Evolutionary conservation across 2,797 vertebrate species (phyloP).

Genomic region (Gambelia wislizenii): DNA sequence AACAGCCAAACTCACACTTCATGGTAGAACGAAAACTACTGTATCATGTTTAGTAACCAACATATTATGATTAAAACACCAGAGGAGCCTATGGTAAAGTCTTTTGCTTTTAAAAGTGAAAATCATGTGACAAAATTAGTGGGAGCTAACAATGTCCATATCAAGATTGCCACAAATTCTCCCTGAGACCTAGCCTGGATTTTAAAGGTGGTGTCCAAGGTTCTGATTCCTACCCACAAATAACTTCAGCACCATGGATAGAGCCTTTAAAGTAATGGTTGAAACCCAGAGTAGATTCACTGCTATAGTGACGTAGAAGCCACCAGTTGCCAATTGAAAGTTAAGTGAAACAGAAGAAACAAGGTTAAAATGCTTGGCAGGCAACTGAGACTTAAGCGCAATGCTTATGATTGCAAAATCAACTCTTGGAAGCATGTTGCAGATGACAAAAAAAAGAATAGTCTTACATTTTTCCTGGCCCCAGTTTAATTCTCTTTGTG

Average conservation of each 20-base stretch:
- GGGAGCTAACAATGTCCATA: neutral
- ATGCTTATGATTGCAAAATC: neutral
- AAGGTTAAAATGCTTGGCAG: constrained; percentile 54
- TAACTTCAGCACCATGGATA: too few relatives aligned
- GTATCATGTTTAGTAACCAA: constrained; percentile 37
- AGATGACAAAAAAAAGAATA: neutral
- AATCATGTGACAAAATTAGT: constrained; percentile 59
- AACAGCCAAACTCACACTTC: constrained; percentile 48
- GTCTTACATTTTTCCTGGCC: neutral
- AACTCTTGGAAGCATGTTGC: neutral
- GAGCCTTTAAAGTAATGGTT: too few relatives aligned
- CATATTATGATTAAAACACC: constrained; percentile 67
- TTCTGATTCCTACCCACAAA: too few relatives aligned
- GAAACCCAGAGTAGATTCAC: too few relatives aligned
- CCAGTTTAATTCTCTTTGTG: neutral
- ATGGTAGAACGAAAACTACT: constrained; percentile 48
- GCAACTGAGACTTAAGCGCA: neutral
- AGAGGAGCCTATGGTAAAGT: too few relatives aligned
- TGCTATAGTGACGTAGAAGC: too few relatives aligned
- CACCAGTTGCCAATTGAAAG: too few relatives aligned
- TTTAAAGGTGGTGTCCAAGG: too few relatives aligned
- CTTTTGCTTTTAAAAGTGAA: constrained; percentile 68
- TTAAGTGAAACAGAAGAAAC: constrained; percentile 17
- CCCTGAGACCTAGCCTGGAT: too few relatives aligned
- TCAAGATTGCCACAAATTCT: too few relatives aligned